Percentiles rank a stretch among this genome's conserved stretches.
These are phyloP conservation scores for Corbicula japonica DNA, from an alignment of 2,888 invertebrate species.

Conservation along the genomic window DNA sequence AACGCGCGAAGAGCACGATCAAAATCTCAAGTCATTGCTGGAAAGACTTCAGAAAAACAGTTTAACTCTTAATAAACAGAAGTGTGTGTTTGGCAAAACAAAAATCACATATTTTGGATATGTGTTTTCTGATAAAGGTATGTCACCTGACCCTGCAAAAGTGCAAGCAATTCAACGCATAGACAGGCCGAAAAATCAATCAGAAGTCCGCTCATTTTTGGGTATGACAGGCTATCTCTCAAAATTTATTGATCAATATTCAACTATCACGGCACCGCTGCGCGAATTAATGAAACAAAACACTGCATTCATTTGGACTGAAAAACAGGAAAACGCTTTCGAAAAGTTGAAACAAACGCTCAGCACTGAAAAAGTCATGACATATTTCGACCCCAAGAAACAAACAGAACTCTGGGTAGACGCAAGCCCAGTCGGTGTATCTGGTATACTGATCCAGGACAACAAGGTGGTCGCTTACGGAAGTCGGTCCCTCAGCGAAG, in stretches of 20 bases:
- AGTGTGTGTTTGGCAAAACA: constrained; percentile 14
- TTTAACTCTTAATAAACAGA: constrained; percentile 36
- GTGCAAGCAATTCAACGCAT: constrained; percentile 4
- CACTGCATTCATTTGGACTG: constrained; percentile 53
- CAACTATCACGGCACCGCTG: constrained; percentile 60
- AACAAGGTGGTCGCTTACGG: constrained; percentile 55
- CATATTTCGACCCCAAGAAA: constrained; percentile 56
- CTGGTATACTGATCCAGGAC: constrained; percentile 61
- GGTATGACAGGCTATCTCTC: constrained; percentile 57
- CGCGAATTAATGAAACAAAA: constrained; percentile 58
- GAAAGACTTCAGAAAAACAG: constrained; percentile 8
- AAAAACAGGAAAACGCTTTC: constrained; percentile 46
- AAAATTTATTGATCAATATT: constrained; percentile 60
- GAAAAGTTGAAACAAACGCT: constrained; percentile 52
- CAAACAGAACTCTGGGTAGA: constrained; percentile 60
- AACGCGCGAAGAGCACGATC: constrained; percentile 7
- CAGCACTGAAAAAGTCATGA: constrained; percentile 45
- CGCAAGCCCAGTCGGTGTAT: constrained; percentile 63
- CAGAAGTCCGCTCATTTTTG: constrained; percentile 38
- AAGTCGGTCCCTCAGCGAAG: constrained; percentile 55
- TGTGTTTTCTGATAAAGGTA: constrained; percentile 28
- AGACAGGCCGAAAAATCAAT: not conserved
- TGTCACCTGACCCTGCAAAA: constrained; percentile 39
- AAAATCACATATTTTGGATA: constrained; percentile 43
- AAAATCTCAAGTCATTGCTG: constrained; percentile 1